These are phyloP conservation scores for Gallinago jamesoni DNA, from an alignment of 2,113 vertebrate genomes.

Conservation along the genomic window DNA sequence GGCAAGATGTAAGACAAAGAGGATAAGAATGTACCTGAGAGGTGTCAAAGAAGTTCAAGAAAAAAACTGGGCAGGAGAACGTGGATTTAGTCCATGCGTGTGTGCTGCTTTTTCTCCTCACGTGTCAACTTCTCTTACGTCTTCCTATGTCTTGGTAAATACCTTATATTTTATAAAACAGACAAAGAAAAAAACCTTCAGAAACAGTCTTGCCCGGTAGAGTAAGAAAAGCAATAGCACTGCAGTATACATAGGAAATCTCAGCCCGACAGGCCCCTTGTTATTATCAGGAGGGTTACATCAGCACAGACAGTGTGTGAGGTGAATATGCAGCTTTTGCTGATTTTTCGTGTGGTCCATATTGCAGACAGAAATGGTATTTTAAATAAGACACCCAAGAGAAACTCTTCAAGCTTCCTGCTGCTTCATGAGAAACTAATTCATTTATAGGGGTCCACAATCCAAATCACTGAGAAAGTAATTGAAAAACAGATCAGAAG, in stretches of 20 bases:
- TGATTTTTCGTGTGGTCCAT: not conserved
- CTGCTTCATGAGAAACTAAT: not conserved
- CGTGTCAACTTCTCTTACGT: accelerated
- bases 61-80: not conserved
- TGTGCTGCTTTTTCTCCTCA: not conserved
- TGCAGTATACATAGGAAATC: not conserved
- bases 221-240: not conserved
- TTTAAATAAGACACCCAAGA: not conserved
- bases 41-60: not conserved
- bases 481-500: not conserved
- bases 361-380: not conserved
- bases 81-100: not conserved
- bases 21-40: not conserved
- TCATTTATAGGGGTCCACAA: not conserved
- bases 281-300: not conserved
- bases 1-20: not conserved
- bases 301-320: not conserved
- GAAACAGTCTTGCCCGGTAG: not conserved
- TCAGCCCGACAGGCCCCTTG: not conserved
- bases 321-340: not conserved
- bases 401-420: not conserved
- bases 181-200: not conserved
- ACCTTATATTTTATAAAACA: not conserved
- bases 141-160: not conserved
- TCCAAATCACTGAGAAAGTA: not conserved